Conservation (phyloP, 1,140 invertebrate genomes). For the Drosophila sechellia region DNA sequence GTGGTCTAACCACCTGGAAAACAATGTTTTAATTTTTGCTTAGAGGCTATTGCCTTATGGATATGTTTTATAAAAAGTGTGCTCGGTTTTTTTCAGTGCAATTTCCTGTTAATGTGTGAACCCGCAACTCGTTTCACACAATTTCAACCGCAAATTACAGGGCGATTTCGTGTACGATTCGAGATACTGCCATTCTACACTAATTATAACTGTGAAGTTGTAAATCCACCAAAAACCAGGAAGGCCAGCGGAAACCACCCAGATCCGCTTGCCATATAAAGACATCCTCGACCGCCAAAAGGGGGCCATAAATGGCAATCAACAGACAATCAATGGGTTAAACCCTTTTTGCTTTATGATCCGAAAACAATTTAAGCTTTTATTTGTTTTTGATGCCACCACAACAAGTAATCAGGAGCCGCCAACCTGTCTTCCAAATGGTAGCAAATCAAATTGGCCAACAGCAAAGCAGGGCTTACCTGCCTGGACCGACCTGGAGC, state of each 20-base stretch:
- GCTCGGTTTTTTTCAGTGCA: not conserved
- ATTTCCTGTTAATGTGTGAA: constrained; percentile 7
- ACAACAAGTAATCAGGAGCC: constrained; percentile 67
- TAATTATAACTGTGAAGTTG: constrained; percentile 79
- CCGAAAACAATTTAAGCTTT: constrained; percentile 82
- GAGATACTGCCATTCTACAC: constrained; percentile 25
- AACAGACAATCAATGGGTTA: constrained; percentile 77
- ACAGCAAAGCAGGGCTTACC: constrained; percentile 28
- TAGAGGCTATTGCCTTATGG: too few species aligned
- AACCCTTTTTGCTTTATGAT: constrained; percentile 80
- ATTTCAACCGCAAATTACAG: constrained; percentile 10
- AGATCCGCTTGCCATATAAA: constrained; percentile 23
- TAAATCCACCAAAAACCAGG: constrained; percentile 64
- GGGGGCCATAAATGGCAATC: constrained; percentile 76
- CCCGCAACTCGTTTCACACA: constrained; percentile 29
- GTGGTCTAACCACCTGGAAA: too few species aligned
- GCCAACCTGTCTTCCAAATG: constrained; percentile 56
- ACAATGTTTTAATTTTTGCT: too few species aligned
- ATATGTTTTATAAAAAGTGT: too few species aligned
- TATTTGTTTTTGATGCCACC: constrained; percentile 81
- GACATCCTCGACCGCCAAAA: constrained; percentile 24
- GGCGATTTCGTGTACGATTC: constrained; percentile 8
- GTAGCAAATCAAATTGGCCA: constrained; percentile 66
- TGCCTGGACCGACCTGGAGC: constrained; percentile 6
- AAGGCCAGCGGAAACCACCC: constrained; percentile 42